Evolutionary conservation across 2,888 invertebrate species (phyloP), one percentile per base, ranked within the genome.

Genomic region (Mesoligia furuncula): DNA sequence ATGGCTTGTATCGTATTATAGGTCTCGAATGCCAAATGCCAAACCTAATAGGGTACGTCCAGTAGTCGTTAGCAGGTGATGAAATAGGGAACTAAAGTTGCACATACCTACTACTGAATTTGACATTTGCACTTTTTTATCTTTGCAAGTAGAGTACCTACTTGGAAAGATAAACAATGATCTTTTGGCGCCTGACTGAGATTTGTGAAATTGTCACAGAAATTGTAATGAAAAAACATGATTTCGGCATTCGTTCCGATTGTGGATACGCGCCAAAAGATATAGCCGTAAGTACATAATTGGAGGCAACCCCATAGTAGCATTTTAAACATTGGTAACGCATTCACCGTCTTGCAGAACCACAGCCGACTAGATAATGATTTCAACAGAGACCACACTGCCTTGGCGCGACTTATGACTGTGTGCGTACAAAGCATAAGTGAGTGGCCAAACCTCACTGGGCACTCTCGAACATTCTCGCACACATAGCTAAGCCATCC

Each of bases 21-120:
- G 45, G 67, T 74, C n/a, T 67, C 27, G n/a, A 15, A 51, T 73
- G 36, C 48, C 68, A 36, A 15, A 51, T 73, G 36, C 48, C 68
- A 36, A 24, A 39, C 54, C 79, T 17, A 67, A 24, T 61, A 61
- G n/a, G 79, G 73, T 11, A 45, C 11, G 5, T n/a, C 79, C 54
- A 42, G 24, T 59, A 17, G 8, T 11, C 24, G 36, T 45, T 20
- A 1, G 51, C 20, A 61, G 31, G 7, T 79, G 42, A 36, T 27
- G 59, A 73, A 79, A 79, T 51, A 54, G 15, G 15, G 4, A 54
- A 24, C 42, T 24, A n/a, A 42, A 57, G 13, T 42, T 57, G 36
- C 13, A 36, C 27, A 11, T 24, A 20, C n/a, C n/a, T n/a, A n/a
- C 15, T 48, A 27, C 1, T 27, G 15, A 36, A 57, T 57, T 45